These are phyloP conservation scores for Vesta saturnalis DNA, from an alignment of 2,888 invertebrate species.

Conservation along the genomic window DNA sequence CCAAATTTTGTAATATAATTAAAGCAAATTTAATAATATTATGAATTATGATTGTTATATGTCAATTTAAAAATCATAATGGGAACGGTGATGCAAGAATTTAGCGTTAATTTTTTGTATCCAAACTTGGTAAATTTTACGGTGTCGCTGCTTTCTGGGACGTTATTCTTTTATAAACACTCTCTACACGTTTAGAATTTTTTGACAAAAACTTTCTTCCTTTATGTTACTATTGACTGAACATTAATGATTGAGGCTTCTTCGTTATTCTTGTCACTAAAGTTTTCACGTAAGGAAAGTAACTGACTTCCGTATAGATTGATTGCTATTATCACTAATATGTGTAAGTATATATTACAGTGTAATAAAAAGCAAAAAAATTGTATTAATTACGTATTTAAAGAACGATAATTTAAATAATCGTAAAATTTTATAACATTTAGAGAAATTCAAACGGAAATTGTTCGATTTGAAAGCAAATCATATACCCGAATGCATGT, in stretches of 20 bases:
- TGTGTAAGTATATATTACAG: too few species aligned
- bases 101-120: neutral
- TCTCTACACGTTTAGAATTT: too few species aligned
- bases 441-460: conserved; percentile 3
- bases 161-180: neutral
- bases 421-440: neutral
- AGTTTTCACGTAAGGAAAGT: too few species aligned
- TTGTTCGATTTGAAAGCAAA: neutral
- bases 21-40: neutral
- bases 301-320: too few species aligned
- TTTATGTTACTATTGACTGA: too few species aligned
- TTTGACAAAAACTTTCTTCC: too few species aligned
- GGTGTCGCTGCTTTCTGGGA: neutral
- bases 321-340: too few species aligned
- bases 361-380: too few species aligned
- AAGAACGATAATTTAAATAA: neutral
- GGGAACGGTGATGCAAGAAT: neutral
- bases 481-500: neutral
- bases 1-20: neutral
- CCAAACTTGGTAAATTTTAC: neutral
- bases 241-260: too few species aligned
- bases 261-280: too few species aligned
- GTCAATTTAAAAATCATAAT: neutral
- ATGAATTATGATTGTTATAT: neutral
- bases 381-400: too few species aligned